Evolutionary conservation across 2,888 invertebrate genomes (phyloP).

Genomic region (Heliconius sara): DNA sequence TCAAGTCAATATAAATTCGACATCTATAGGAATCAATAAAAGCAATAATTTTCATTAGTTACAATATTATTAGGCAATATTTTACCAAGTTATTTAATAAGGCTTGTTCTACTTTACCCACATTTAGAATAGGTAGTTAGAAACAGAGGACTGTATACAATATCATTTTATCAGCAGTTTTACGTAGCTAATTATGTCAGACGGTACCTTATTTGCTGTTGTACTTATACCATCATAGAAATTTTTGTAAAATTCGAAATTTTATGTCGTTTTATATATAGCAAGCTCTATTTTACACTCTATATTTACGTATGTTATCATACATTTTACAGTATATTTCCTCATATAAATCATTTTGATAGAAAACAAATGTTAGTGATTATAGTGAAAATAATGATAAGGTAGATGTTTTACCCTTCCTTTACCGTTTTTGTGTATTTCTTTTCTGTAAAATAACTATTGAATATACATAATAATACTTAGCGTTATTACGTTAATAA

Average conservation of each 20-base stretch:
- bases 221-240: neutral
- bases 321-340: neutral
- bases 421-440: neutral
- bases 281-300: neutral
- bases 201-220: neutral
- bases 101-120: constrained; percentile 4
- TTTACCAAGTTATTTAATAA: neutral
- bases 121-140: neutral
- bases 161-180: neutral
- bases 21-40: neutral
- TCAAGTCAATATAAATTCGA: neutral
- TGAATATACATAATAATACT: neutral
- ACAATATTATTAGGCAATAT: neutral
- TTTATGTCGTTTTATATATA: no score
- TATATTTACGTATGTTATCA: neutral
- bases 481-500: no score
- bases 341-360: neutral
- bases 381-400: neutral
- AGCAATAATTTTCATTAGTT: constrained; percentile 21
- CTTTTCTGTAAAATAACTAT: neutral
- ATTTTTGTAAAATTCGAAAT: neutral
- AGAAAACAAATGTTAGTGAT: neutral
- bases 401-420: neutral
- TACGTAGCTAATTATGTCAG: neutral
- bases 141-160: neutral